A percentile compares a stretch with the other conserved stretches of the same genome.
Conservation (phyloP, 2,797 vertebrate species). For the Myiotriccus ornatus region DNA sequence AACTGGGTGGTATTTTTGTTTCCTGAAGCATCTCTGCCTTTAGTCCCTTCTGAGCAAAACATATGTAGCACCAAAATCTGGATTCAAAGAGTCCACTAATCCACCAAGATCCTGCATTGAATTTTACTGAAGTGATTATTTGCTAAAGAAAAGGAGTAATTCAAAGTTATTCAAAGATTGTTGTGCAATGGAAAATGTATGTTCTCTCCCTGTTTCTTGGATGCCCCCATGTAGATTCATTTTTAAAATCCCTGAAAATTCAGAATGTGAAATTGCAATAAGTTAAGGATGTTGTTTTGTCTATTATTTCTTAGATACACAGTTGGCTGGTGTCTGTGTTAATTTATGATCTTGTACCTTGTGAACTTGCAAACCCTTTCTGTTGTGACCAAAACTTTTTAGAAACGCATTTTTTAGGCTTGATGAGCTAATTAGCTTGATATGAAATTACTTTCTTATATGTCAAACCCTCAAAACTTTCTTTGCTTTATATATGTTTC, state of each 20-base stretch:
- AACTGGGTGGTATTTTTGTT: background rate
- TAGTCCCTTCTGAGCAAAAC: background rate
- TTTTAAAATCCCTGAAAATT: background rate
- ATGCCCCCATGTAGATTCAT: background rate
- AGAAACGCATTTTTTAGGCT: background rate
- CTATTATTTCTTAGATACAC: background rate
- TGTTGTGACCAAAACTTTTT: background rate
- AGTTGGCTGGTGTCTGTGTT: background rate
- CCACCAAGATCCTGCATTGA: background rate
- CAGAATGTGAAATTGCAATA: background rate
- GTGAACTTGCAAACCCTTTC: background rate
- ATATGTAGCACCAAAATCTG: background rate
- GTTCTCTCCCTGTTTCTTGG: background rate
- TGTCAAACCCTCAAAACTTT: background rate
- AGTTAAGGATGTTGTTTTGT: background rate
- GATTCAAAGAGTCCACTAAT: background rate
- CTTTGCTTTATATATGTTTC: background rate
- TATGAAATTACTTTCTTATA: background rate
- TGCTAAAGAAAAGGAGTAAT: background rate
- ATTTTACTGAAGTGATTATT: background rate
- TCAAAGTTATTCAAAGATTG: background rate
- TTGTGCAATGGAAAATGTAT: background rate
- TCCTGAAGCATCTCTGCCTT: background rate
- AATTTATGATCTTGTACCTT: background rate
- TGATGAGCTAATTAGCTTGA: background rate